A percentile compares a stretch with the other conserved stretches of the same genome.
Conservation (phyloP, 2,797 vertebrate genomes). For the Tenualosa ilisha region DNA sequence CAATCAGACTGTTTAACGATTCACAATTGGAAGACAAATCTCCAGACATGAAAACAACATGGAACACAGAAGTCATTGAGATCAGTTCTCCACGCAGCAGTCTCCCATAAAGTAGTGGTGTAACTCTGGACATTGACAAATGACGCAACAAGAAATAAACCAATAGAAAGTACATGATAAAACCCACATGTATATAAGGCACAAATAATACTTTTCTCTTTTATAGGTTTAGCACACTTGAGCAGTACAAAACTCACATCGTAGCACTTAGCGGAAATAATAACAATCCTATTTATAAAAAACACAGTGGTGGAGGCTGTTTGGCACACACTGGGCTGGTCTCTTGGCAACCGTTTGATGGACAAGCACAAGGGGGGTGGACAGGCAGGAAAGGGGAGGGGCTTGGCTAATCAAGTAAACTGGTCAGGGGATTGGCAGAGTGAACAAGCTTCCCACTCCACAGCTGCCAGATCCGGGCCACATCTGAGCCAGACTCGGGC, state of each 20-base stretch:
- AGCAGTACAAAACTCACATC: slow-evolving; percentile 21
- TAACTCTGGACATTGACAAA: slow-evolving; percentile 20
- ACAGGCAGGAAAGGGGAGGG: neutral
- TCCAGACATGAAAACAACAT: slow-evolving; percentile 22
- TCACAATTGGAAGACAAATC: neutral
- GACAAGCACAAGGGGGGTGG: neutral
- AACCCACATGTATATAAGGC: slow-evolving; percentile 77
- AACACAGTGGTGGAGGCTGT: slow-evolving; percentile 66
- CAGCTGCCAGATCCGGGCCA: neutral
- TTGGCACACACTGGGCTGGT: slow-evolving; percentile 10
- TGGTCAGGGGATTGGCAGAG: neutral
- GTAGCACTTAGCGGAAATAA: slow-evolving; percentile 71
- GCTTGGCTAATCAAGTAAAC: slow-evolving; percentile 13
- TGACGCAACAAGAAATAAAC: slow-evolving; percentile 65
- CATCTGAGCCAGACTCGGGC: neutral
- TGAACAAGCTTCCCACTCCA: neutral
- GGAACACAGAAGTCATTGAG: slow-evolving; percentile 29
- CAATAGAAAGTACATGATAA: slow-evolving; percentile 71
- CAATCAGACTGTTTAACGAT: neutral
- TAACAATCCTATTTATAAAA: slow-evolving; percentile 52
- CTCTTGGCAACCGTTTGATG: slow-evolving; percentile 62
- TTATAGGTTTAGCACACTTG: slow-evolving; percentile 35
- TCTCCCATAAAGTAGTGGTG: neutral
- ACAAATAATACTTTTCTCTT: slow-evolving; percentile 78
- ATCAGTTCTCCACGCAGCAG: slow-evolving; percentile 70